Evolutionary conservation across 2,113 vertebrate genomes (phyloP).

Genomic region (Trogon surrucura): DNA sequence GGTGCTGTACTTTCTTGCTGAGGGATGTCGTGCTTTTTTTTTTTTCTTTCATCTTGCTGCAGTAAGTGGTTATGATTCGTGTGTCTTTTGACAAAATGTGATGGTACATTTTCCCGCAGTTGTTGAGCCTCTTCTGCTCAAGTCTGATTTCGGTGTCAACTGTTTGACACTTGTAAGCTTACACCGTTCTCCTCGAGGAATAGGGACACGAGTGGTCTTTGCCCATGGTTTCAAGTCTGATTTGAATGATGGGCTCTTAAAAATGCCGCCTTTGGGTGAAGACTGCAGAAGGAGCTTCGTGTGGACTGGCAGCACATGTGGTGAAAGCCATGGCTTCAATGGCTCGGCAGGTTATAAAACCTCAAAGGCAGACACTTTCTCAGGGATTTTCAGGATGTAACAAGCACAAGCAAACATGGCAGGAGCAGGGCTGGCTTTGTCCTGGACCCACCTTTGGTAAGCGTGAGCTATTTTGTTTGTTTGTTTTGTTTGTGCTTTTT

Average conservation of each 20-base stretch:
- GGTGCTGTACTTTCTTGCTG: neutral
- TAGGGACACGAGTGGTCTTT: accelerated
- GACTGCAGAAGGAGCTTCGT: accelerated
- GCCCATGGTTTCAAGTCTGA: accelerated
- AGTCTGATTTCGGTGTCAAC: accelerated
- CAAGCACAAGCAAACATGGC: neutral
- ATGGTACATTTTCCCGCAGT: accelerated
- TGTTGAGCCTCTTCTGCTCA: no score
- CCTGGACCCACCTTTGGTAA: neutral
- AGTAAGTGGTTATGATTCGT: no score
- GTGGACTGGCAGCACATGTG: accelerated
- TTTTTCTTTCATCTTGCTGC: neutral
- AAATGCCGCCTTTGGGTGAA: neutral
- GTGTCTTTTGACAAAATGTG: accelerated
- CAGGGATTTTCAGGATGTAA: no score
- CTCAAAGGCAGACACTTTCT: no score
- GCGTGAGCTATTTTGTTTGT: no score
- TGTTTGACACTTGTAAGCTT: accelerated
- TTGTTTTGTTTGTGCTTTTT: no score
- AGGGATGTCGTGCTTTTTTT: accelerated
- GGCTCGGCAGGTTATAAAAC: no score
- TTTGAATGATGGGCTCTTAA: accelerated
- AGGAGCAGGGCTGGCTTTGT: neutral
- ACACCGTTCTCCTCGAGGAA: accelerated
- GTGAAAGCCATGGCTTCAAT: neutral